Percentiles rank a stretch among this genome's conserved stretches.
Conservation (phyloP, 2,888 invertebrate species). For the Drosophila setosimentum region DNA sequence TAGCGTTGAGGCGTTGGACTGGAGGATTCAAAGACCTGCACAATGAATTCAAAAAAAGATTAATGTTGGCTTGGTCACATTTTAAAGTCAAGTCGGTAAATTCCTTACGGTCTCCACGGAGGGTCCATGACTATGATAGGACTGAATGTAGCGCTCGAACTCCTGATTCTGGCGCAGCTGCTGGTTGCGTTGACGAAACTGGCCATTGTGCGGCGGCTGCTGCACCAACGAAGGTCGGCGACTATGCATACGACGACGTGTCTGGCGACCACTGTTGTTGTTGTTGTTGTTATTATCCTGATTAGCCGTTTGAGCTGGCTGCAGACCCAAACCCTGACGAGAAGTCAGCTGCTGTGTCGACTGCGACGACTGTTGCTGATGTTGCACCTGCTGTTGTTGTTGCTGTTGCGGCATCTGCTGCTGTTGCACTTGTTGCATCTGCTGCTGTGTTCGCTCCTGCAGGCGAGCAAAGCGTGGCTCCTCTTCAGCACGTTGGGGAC, state of each 20-base stretch:
- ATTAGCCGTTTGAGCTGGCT: conserved; percentile 30
- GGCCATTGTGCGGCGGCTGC: conserved; percentile 66
- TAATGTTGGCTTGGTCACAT: neutral
- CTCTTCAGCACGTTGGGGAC: conserved; percentile 61
- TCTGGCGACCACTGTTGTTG: conserved; percentile 47
- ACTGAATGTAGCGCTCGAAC: conserved; percentile 83
- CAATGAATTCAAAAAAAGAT: neutral
- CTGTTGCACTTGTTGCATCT: conserved; percentile 34
- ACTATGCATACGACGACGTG: conserved; percentile 54
- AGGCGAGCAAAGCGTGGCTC: conserved; percentile 60
- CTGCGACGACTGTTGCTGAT: conserved; percentile 39
- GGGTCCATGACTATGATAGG: conserved; percentile 82
- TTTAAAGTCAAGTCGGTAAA: neutral
- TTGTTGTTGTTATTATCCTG: conserved; percentile 3
- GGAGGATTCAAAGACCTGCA: conserved; percentile 81
- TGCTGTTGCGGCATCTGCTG: conserved; percentile 18
- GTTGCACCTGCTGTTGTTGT: conserved; percentile 1
- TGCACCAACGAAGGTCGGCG: conserved; percentile 62
- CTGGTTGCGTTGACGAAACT: conserved; percentile 73
- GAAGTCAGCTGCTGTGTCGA: conserved; percentile 44
- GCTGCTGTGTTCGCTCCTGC: conserved; percentile 59
- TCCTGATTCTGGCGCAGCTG: conserved; percentile 82
- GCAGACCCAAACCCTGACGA: conserved; percentile 64
- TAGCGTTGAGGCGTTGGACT: conserved; percentile 74
- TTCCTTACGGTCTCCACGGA: conserved; percentile 82